A percentile compares a stretch with the other conserved stretches of the same genome.
phyloP scores from a whole-genome alignment of 1,140 invertebrate species.

The Gryon sp. region DNA sequence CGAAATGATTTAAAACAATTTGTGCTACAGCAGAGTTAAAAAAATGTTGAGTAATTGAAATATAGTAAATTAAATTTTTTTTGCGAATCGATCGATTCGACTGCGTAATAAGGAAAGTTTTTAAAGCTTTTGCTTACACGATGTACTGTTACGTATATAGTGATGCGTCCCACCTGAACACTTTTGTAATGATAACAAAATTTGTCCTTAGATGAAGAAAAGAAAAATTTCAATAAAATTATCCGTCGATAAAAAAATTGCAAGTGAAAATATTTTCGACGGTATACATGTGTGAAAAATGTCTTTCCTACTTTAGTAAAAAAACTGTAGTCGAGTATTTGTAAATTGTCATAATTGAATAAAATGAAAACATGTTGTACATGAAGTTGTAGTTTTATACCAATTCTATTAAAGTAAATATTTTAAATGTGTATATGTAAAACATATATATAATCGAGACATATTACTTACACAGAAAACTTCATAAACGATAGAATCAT shows the following conservation, averaged over 20 bases:
- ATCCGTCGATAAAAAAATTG: constrained; percentile 35
- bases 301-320: constrained; percentile 51
- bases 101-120: constrained; percentile 8
- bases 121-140: constrained; percentile 21
- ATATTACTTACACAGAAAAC: no score
- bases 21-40: no score
- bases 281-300: constrained; percentile 41
- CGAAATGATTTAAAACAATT: no score
- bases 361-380: constrained; percentile 41
- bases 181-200: constrained; percentile 5
- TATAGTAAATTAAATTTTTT: no score
- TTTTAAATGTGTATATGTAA: no score
- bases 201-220: not conserved
- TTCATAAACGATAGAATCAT: no score
- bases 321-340: constrained; percentile 48
- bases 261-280: constrained; percentile 31
- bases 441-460: no score
- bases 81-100: not conserved
- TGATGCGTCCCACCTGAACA: constrained; percentile 10
- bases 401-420: no score
- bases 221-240: constrained; percentile 1
- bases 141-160: constrained; percentile 12
- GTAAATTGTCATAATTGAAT: constrained; percentile 56
- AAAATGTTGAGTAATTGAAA: no score
- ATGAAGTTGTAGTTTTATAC: no score